A percentile compares a stretch with the other conserved stretches of the same genome.
These are phyloP conservation scores for Zeuzera pyrina DNA, from an alignment of 2,888 invertebrate species.

Conservation along the genomic window DNA sequence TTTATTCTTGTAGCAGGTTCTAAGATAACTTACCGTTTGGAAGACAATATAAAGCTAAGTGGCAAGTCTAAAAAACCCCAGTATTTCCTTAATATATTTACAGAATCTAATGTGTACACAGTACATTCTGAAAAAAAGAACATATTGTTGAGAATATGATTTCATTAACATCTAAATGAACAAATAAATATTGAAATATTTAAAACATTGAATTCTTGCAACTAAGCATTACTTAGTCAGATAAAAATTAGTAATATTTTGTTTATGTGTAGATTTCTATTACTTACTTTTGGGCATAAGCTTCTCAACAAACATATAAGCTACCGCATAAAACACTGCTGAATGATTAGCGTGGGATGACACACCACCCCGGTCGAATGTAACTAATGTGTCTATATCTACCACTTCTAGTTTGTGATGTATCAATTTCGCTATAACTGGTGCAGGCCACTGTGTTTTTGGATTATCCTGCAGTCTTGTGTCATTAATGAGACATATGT, in stretches of 20 bases:
- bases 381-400: conserved; percentile 87
- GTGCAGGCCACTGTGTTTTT: conserved; percentile 80
- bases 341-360: conserved; percentile 95
- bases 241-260: too few relatives aligned
- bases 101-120: conserved; percentile 88
- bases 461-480: conserved; percentile 85
- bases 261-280: too few relatives aligned
- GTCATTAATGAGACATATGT: conserved; percentile 81
- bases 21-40: conserved; percentile 83
- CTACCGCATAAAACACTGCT: conserved; percentile 86
- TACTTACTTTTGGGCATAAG: conserved; percentile 81
- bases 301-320: conserved; percentile 83
- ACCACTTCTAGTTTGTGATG: conserved; percentile 78
- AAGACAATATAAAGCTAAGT: conserved; percentile 83
- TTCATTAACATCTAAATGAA: too few relatives aligned
- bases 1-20: too few relatives aligned
- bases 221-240: too few relatives aligned
- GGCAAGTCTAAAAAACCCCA: conserved; percentile 87
- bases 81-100: conserved; percentile 90
- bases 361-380: conserved; percentile 95
- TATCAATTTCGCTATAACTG: conserved; percentile 54
- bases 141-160: too few relatives aligned
- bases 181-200: too few relatives aligned
- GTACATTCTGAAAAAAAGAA: conserved; percentile 78
- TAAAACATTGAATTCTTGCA: too few relatives aligned